phyloP scores from a whole-genome alignment of 1,140 invertebrate species.

The Copidosoma floridanum region DNA sequence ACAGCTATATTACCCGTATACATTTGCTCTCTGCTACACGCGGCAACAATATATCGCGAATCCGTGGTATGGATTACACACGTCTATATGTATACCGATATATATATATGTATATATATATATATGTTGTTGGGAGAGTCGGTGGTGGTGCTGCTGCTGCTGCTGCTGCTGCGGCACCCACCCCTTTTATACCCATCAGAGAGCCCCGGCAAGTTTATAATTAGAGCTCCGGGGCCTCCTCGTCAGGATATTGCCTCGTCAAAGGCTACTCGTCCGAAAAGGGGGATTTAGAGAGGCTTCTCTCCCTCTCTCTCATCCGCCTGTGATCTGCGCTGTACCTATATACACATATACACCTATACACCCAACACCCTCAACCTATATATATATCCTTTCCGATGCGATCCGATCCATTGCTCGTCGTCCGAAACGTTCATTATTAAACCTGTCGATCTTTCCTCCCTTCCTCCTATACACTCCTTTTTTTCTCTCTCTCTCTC shows the following conservation, averaged over 20 bases:
- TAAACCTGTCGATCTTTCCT: neutral
- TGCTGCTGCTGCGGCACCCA: neutral
- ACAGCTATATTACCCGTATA: too few relatives aligned
- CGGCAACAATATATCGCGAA: conserved; percentile 9
- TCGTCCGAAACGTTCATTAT: too few relatives aligned
- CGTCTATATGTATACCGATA: too few relatives aligned
- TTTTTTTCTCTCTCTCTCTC: neutral
- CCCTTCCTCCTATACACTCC: neutral
- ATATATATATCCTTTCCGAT: too few relatives aligned
- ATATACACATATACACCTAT: too few relatives aligned
- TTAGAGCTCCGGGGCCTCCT: conserved; percentile 22
- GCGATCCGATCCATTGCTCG: too few relatives aligned
- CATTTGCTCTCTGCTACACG: neutral
- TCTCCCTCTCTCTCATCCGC: too few relatives aligned
- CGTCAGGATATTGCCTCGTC: conserved; percentile 24
- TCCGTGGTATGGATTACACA: too few relatives aligned
- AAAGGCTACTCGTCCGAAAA: conserved; percentile 20
- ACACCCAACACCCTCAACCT: too few relatives aligned
- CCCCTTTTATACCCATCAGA: neutral
- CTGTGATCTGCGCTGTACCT: too few relatives aligned
- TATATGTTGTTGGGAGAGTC: neutral
- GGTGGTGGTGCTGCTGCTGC: neutral
- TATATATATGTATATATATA: too few relatives aligned
- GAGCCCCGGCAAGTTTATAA: conserved; percentile 22
- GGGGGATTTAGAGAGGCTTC: conserved; percentile 19